phyloP scores from a whole-genome alignment of 2,888 invertebrate genomes.

The Acleris holmiana region DNA sequence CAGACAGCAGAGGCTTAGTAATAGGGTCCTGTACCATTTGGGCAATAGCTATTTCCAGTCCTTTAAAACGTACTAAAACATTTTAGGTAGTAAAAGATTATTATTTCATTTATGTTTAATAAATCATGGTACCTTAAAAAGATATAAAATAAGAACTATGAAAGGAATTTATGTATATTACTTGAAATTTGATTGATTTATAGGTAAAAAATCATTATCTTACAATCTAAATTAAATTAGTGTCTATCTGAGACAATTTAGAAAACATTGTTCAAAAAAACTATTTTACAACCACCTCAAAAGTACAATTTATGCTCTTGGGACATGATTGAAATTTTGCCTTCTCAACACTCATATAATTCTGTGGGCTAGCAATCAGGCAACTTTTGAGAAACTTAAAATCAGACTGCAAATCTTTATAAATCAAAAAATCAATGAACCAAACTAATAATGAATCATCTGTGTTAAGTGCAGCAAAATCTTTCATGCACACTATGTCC shows the following conservation, averaged over 20 bases:
- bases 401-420: slow-evolving; percentile 31
- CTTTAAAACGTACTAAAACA: no score
- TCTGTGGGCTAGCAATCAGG: slow-evolving; percentile 8
- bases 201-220: no score
- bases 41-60: no score
- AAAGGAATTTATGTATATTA: no score
- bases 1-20: no score
- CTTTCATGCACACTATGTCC: slow-evolving; percentile 28
- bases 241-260: not conserved
- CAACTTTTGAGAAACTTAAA: slow-evolving; percentile 30
- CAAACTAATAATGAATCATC: slow-evolving; percentile 28
- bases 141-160: no score
- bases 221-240: no score
- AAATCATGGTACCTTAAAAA: no score
- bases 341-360: not conserved
- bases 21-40: no score
- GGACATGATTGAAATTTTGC: not conserved
- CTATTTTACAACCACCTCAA: slow-evolving; percentile 1
- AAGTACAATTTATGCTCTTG: not conserved
- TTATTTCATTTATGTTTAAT: no score
- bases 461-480: slow-evolving; percentile 20
- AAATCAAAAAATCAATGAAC: slow-evolving; percentile 32
- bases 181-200: no score
- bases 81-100: no score
- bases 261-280: not conserved